Base-by-base conservation (phyloP, 2,113 vertebrate genomes). In the Otolemur garnettii region DNA sequence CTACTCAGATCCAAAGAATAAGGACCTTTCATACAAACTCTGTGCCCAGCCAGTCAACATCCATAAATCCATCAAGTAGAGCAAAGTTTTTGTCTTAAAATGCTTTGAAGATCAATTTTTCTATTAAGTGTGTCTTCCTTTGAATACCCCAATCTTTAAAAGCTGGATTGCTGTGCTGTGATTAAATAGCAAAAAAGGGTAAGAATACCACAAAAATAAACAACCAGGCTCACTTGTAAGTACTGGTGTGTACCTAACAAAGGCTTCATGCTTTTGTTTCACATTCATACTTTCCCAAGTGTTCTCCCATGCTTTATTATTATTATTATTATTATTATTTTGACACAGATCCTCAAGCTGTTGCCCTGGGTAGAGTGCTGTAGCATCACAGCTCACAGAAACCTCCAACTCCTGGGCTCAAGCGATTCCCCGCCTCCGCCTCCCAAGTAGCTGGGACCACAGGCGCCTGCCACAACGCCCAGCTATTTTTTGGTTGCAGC, bases 1-100 rank as follows among this genome's bases (percentile, higher is more conserved):
- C 28, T 84, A 78, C 60, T 92, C 83, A 89, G 24, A 91, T 77
- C 13, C 75, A 89, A 93, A 89, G 74, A 86, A 91, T 66, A 94
- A 94, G 8, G 2, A 60, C n/a, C 24, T 81, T 96, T 96, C 60
- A 85, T 68, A 35, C 21, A 88, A 91, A n/a, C 35, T 75, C 24
- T 90, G 57, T 60, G 4, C 21, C 64, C 10, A 68, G 45, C 64
- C 80, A 33, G 8, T 83, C 69, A 93, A 94, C 90, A 90, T 71
- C 33, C 59, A 94, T 42, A 64, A 93, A 77, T 78, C 21, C 38
- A 62, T 57, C 33, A 81, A 90, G 60, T 26, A 86, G 55, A 72
- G 68, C 45, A 19, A 92, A 79, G 8, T 33, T 91, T 90, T 92
- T 93, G 21, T 87, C 68, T 87, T 86, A 69, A 80, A 96, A 59